Conservation (phyloP, 2,113 vertebrate genomes). For the Gymnogyps californianus region DNA sequence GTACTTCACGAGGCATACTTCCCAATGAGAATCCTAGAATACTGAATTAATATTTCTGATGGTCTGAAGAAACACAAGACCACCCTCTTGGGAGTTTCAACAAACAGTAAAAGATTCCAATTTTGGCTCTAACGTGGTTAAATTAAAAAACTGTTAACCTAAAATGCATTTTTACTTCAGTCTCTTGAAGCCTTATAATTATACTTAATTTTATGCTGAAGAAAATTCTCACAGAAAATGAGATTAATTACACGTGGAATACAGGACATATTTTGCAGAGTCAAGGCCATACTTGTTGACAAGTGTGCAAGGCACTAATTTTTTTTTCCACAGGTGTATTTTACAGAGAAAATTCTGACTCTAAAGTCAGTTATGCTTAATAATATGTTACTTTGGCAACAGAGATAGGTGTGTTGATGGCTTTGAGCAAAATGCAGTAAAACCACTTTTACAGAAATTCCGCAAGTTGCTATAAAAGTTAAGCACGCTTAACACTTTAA, state of each 20-base stretch:
- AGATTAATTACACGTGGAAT: not conserved
- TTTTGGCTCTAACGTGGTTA: not conserved
- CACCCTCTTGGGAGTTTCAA: not conserved
- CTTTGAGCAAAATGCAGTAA: not conserved
- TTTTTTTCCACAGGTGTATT: not conserved
- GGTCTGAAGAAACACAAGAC: not conserved
- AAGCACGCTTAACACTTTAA: too few species aligned
- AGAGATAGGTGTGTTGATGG: not conserved
- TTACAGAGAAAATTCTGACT: not conserved
- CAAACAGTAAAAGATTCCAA: not conserved
- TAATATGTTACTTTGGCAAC: not conserved
- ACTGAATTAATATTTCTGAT: not conserved
- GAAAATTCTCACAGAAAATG: not conserved
- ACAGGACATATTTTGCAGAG: not conserved
- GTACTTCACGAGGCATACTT: not conserved
- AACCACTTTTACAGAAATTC: not conserved
- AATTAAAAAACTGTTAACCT: not conserved
- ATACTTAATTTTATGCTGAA: not conserved
- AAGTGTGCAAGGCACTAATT: not conserved
- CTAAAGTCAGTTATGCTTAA: not conserved
- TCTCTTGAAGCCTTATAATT: not conserved
- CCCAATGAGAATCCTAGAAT: not conserved
- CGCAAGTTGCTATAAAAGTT: not conserved
- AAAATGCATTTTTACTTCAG: not conserved
- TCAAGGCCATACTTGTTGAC: not conserved